phyloP scores from a whole-genome alignment of 2,113 vertebrate species.

The Sinocyclocheilus rhinocerous region DNA sequence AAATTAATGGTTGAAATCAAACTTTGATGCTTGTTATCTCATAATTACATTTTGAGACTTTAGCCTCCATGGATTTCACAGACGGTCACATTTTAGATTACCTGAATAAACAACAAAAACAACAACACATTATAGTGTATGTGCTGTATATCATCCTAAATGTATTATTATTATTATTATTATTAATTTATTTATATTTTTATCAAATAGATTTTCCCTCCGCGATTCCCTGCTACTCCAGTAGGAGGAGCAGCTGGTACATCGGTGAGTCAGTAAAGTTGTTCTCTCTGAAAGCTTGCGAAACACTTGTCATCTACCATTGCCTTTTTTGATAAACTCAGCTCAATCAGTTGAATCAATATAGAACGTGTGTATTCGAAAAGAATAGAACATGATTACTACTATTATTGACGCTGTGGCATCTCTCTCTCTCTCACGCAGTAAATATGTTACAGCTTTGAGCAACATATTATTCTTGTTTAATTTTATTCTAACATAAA shows the following conservation, averaged over 20 bases:
- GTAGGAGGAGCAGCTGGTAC: constrained; percentile 59
- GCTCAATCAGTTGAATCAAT: neutral
- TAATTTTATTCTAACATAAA: neutral
- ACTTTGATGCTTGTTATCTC: too few relatives aligned
- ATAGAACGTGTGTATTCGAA: neutral
- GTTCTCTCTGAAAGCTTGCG: neutral
- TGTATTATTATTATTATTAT: neutral
- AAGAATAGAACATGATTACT: neutral
- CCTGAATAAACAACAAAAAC: neutral
- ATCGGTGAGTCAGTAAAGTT: constrained; percentile 53
- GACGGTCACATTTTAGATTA: neutral
- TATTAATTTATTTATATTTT: neutral
- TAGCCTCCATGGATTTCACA: too few relatives aligned
- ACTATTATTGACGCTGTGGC: neutral
- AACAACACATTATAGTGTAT: neutral
- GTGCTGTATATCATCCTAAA: neutral
- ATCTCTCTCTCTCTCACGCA: neutral
- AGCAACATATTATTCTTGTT: neutral
- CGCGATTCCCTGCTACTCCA: constrained; percentile 54
- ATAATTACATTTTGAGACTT: too few relatives aligned
- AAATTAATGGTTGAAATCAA: too few relatives aligned
- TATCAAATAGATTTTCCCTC: constrained; percentile 67
- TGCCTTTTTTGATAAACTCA: neutral
- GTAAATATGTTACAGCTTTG: neutral
- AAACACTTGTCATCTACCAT: neutral